Evolutionary conservation across 2,797 vertebrate genomes (phyloP).

Genomic region (Phrynocephalus guinanensis): DNA sequence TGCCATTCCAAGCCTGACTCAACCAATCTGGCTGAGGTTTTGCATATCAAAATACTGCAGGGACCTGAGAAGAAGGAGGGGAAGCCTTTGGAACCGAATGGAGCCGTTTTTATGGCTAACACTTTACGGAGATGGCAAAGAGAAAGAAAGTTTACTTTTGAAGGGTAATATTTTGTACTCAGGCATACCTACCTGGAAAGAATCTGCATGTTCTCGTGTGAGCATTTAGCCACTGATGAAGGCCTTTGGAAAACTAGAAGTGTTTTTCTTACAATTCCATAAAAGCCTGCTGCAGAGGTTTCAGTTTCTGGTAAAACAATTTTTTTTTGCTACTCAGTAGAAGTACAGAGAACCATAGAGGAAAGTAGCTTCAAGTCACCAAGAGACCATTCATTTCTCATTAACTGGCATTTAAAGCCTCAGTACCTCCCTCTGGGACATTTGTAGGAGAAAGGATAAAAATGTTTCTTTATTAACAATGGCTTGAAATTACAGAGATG

Average conservation of each 20-base stretch:
- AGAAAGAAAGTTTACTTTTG: slow-evolving; percentile 46
- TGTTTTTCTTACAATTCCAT: slow-evolving; percentile 22
- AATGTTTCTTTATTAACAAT: too few species aligned
- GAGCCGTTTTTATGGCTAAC: slow-evolving; percentile 9
- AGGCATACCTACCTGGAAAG: too few species aligned
- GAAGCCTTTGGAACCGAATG: not conserved
- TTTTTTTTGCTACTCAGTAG: too few species aligned
- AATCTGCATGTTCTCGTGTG: not conserved
- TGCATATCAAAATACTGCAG: not conserved
- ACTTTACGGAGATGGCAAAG: slow-evolving; percentile 42
- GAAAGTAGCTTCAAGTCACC: too few species aligned
- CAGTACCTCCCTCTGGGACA: too few species aligned
- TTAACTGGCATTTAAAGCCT: too few species aligned
- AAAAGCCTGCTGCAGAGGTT: not conserved
- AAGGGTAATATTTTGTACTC: slow-evolving; percentile 5
- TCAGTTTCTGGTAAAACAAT: too few species aligned
- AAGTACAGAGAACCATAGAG: too few species aligned
- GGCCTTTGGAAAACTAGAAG: not conserved
- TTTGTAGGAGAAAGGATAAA: too few species aligned
- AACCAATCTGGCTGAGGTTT: slow-evolving; percentile 24
- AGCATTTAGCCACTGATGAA: not conserved
- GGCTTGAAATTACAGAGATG: too few species aligned
- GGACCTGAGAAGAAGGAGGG: slow-evolving; percentile 12
- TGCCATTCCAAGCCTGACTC: slow-evolving; percentile 48
- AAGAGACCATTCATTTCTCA: too few species aligned